Conservation (phyloP, 1,140 invertebrate genomes). For the Drosophila rufa region DNA sequence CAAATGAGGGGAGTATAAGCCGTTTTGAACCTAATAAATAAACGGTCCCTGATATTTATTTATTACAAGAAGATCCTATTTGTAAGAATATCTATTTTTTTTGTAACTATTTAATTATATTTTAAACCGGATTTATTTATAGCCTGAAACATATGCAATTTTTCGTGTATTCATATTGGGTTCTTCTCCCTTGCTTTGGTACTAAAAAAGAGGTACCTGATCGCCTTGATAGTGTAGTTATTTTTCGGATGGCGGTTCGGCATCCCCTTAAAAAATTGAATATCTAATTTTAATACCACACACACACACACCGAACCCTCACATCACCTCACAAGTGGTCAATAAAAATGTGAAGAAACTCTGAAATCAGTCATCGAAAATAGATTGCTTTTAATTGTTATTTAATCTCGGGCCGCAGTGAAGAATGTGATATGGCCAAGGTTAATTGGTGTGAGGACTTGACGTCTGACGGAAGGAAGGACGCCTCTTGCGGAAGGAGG, state of each 20-base stretch:
- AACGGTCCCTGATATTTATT: no score
- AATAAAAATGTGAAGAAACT: conserved; percentile 68
- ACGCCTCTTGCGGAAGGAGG: conserved; percentile 8
- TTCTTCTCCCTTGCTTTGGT: no score
- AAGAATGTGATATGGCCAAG: conserved; percentile 45
- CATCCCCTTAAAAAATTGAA: not conserved
- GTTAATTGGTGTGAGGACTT: conserved; percentile 68
- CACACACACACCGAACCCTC: conserved; percentile 9
- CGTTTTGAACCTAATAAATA: no score
- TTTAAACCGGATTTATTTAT: no score
- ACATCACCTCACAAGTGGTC: conserved; percentile 53
- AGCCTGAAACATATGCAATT: not conserved
- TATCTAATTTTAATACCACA: conserved; percentile 31
- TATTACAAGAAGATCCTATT: no score
- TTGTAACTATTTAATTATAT: no score
- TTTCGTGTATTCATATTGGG: no score
- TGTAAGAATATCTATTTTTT: no score
- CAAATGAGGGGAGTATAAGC: no score
- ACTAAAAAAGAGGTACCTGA: no score
- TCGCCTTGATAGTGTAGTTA: conserved; percentile 3
- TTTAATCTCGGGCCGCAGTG: conserved; percentile 51
- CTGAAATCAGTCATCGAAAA: conserved; percentile 72
- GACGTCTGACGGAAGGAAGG: conserved; percentile 55
- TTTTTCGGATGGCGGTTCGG: not conserved
- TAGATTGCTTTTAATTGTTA: conserved; percentile 79